These are phyloP conservation scores for Pantherophis vulpinus DNA, from an alignment of 2,797 vertebrate genomes.

Conservation along the genomic window DNA sequence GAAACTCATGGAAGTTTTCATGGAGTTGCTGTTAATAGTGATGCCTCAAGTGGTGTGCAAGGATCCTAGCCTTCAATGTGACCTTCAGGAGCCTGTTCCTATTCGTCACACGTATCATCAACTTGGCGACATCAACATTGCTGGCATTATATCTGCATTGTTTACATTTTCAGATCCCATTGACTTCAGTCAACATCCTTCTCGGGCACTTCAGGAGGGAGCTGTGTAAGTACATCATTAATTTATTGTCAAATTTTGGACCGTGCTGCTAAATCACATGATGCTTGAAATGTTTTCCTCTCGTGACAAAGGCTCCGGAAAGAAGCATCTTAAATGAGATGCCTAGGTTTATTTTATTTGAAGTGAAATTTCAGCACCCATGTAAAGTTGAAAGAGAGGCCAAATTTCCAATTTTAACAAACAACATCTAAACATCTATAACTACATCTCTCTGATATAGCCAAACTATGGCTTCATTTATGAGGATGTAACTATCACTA, in stretches of 20 bases:
- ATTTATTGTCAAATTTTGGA: background rate
- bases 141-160: background rate
- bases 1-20: background rate
- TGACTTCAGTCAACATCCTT: background rate
- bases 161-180: background rate
- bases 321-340: too few species aligned
- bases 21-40: background rate
- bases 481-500: background rate
- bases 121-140: background rate
- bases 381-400: too few species aligned
- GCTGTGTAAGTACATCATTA: background rate
- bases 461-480: too few species aligned
- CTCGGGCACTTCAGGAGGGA: background rate
- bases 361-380: too few species aligned
- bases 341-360: too few species aligned
- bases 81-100: background rate
- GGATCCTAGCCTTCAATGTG: background rate
- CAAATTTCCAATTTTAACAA: too few species aligned
- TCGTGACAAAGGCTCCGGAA: background rate
- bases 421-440: too few species aligned
- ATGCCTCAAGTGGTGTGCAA: background rate
- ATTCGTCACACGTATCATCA: background rate
- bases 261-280: background rate
- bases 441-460: too few species aligned
- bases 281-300: background rate